Conservation (phyloP, 2,888 invertebrate genomes). For the Horisme vitalbata region DNA sequence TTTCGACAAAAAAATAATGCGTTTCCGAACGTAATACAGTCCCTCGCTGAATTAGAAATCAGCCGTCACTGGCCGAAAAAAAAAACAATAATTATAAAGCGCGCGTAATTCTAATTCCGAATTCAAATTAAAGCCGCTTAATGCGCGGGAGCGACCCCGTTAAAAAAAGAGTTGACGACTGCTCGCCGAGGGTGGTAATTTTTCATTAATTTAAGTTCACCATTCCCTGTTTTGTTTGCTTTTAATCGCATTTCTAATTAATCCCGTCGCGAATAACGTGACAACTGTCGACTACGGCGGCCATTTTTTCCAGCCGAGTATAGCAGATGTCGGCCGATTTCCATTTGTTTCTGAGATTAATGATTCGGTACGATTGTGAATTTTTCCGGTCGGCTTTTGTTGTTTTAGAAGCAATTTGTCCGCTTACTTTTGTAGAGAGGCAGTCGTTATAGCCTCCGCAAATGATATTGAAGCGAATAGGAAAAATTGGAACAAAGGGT, state of each 20-base stretch:
- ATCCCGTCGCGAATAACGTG: constrained; percentile 83
- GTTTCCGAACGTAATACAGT: constrained; percentile 35
- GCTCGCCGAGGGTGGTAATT: constrained; percentile 82
- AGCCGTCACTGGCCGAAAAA: constrained; percentile 68
- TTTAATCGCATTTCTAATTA: constrained; percentile 84
- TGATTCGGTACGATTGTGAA: constrained; percentile 82
- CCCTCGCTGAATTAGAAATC: constrained; percentile 76
- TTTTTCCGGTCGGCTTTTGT: constrained; percentile 83
- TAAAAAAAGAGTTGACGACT: constrained; percentile 83
- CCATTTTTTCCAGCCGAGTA: constrained; percentile 77
- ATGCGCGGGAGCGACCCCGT: constrained; percentile 82
- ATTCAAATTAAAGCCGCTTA: constrained; percentile 84
- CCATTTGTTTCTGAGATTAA: constrained; percentile 84
- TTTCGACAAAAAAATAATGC: constrained; percentile 32
- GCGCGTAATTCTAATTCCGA: constrained; percentile 83
- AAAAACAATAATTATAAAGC: constrained; percentile 82
- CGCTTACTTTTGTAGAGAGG: constrained; percentile 79
- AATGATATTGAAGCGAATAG: constrained; percentile 73
- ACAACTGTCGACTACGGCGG: constrained; percentile 82
- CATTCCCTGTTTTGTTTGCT: constrained; percentile 83
- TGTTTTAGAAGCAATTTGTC: constrained; percentile 83
- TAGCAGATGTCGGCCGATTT: constrained; percentile 83
- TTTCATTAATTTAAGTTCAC: constrained; percentile 84
- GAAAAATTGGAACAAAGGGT: constrained; percentile 57
- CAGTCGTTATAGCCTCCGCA: constrained; percentile 76